A percentile compares a stretch with the other conserved stretches of the same genome.
Evolutionary conservation across 2,113 vertebrate species (phyloP).

Genomic region (Macrotus californicus): DNA sequence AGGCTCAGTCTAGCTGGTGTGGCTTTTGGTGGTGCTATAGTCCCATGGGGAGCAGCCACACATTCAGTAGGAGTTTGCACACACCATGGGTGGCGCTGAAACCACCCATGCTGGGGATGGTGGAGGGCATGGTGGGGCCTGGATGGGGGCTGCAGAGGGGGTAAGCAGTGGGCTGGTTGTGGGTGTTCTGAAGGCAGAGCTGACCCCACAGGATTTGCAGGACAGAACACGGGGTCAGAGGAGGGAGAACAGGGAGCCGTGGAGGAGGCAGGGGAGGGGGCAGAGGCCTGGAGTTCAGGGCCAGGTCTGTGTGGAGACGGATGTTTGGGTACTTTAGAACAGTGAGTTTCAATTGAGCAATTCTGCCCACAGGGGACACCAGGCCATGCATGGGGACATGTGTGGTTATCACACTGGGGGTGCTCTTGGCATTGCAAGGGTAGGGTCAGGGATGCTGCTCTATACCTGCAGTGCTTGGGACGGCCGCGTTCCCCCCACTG

Average conservation of each 20-base stretch:
- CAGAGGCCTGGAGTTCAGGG: background rate
- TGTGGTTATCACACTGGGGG: background rate
- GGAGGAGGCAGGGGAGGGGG: background rate
- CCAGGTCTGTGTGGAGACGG: background rate
- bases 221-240: background rate
- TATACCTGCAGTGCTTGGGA: background rate
- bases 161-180: background rate
- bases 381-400: background rate
- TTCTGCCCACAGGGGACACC: background rate
- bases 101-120: no score
- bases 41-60: background rate
- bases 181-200: background rate
- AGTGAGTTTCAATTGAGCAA: background rate
- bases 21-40: background rate
- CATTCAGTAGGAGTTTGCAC: background rate
- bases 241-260: background rate
- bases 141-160: background rate
- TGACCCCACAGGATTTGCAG: background rate
- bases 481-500: no score
- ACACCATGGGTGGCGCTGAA: accelerated
- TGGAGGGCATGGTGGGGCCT: background rate
- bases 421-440: background rate
- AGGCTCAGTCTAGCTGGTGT: accelerated
- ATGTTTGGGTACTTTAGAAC: background rate
- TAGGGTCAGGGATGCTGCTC: background rate